Evolutionary conservation across 2,888 invertebrate species (phyloP).

Genomic region (Hetaerina titia): DNA sequence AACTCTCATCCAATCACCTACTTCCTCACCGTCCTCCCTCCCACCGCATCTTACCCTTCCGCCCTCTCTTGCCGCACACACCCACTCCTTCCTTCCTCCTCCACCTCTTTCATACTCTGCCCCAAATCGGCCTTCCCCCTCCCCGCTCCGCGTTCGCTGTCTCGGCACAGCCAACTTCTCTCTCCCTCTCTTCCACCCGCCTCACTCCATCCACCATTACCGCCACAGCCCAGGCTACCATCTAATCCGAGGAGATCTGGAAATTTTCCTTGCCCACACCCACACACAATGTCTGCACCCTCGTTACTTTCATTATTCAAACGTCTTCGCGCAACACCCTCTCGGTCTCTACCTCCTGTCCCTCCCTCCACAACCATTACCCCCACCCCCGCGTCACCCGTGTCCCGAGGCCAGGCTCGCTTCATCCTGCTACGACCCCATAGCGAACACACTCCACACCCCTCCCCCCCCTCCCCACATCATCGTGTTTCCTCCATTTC

Average conservation of each 20-base stretch:
- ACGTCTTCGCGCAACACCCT: background rate
- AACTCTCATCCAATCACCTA: background rate
- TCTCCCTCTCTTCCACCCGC: background rate
- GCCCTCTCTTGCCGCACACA: background rate
- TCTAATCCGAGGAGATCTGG: background rate
- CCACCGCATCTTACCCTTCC: background rate
- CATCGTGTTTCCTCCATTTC: background rate
- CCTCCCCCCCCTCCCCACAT: background rate
- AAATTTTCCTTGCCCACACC: background rate
- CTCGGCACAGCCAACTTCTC: background rate
- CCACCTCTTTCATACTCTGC: background rate
- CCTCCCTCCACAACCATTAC: background rate
- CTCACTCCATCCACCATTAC: background rate
- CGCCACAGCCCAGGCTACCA: background rate
- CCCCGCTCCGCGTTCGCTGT: background rate
- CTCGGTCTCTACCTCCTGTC: background rate
- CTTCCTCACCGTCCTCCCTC: background rate
- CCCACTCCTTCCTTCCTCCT: background rate
- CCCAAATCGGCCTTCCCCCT: background rate
- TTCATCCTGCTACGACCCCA: background rate
- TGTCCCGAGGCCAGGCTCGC: background rate
- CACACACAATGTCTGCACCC: background rate
- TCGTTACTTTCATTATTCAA: constrained; percentile 54
- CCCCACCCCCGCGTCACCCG: background rate
- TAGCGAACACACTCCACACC: no score